Percentiles rank a stretch among this genome's conserved stretches.
Conservation (phyloP, 2,888 invertebrate species). For the Hoplodrina ambigua region DNA sequence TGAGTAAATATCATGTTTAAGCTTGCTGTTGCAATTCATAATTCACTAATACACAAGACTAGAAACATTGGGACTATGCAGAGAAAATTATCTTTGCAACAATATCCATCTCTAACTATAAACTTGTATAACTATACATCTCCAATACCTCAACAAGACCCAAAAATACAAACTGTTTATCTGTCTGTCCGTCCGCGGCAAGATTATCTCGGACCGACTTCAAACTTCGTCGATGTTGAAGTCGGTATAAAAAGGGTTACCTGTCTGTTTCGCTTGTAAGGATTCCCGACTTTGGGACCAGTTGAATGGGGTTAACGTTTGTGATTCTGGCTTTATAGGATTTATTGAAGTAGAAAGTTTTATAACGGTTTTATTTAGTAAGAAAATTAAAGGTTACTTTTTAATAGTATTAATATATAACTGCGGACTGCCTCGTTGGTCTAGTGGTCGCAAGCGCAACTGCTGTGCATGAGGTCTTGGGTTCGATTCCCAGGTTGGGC, state of each 20-base stretch:
- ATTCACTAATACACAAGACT: background rate
- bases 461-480: too few relatives aligned
- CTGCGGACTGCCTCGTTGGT: too few relatives aligned
- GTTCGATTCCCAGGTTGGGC: too few relatives aligned
- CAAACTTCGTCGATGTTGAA: constrained; percentile 54
- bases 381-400: background rate
- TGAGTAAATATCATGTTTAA: too few relatives aligned
- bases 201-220: constrained; percentile 55
- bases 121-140: background rate
- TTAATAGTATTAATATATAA: too few relatives aligned
- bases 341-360: constrained; percentile 4
- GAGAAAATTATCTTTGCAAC: background rate
- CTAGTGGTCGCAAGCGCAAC: too few relatives aligned
- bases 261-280: constrained; percentile 46
- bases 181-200: constrained; percentile 44
- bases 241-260: constrained; percentile 56
- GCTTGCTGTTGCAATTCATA: background rate
- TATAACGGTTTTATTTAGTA: background rate
- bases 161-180: constrained; percentile 52
- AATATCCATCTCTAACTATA: background rate
- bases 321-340: constrained; percentile 13
- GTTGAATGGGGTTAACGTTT: constrained; percentile 36
- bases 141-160: constrained; percentile 24
- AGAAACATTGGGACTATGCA: background rate
- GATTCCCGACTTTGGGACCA: constrained; percentile 23